A percentile compares a stretch with the other conserved stretches of the same genome.
Evolutionary conservation across 2,888 invertebrate genomes (phyloP).

Genomic region (Tipula vernalis): DNA sequence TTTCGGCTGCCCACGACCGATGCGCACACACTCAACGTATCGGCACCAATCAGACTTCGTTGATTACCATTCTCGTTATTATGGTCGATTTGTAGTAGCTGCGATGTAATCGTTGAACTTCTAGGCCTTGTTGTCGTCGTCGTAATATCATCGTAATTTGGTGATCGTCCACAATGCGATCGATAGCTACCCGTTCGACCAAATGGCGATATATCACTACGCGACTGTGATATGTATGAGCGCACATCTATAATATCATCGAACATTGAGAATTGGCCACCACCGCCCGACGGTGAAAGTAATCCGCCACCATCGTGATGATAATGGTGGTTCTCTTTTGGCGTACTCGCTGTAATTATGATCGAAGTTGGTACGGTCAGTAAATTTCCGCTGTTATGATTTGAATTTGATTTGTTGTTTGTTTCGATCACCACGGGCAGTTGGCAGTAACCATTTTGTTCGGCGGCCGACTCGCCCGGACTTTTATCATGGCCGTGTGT

Average conservation of each 20-base stretch:
- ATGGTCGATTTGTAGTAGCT: slow-evolving; percentile 25
- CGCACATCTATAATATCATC: slow-evolving; percentile 58
- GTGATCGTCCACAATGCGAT: slow-evolving; percentile 51
- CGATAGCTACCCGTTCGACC: slow-evolving; percentile 57
- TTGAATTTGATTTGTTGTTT: slow-evolving; percentile 31
- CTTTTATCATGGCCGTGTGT: slow-evolving; percentile 19
- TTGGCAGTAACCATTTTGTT: slow-evolving; percentile 45
- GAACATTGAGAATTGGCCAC: slow-evolving; percentile 39
- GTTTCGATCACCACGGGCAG: slow-evolving; percentile 51
- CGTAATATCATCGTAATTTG: slow-evolving; percentile 37
- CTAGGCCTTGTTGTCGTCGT: slow-evolving; percentile 27
- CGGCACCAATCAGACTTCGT: slow-evolving; percentile 34
- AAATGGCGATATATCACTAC: slow-evolving; percentile 59
- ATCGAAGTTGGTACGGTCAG: slow-evolving; percentile 31
- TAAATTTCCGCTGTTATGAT: slow-evolving; percentile 20
- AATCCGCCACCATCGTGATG: slow-evolving; percentile 21
- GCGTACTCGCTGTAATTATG: slow-evolving; percentile 25
- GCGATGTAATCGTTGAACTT: slow-evolving; percentile 36
- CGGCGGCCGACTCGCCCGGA: slow-evolving; percentile 24
- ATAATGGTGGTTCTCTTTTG: slow-evolving; percentile 19
- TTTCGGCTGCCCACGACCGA: slow-evolving; percentile 72
- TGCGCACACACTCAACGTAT: slow-evolving; percentile 58
- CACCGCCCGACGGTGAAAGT: background rate
- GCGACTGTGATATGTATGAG: slow-evolving; percentile 59
- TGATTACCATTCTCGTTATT: slow-evolving; percentile 15